A percentile compares a stretch with the other conserved stretches of the same genome.
Conservation (phyloP, 2,888 invertebrate species). For the Salpingus planirostris region DNA sequence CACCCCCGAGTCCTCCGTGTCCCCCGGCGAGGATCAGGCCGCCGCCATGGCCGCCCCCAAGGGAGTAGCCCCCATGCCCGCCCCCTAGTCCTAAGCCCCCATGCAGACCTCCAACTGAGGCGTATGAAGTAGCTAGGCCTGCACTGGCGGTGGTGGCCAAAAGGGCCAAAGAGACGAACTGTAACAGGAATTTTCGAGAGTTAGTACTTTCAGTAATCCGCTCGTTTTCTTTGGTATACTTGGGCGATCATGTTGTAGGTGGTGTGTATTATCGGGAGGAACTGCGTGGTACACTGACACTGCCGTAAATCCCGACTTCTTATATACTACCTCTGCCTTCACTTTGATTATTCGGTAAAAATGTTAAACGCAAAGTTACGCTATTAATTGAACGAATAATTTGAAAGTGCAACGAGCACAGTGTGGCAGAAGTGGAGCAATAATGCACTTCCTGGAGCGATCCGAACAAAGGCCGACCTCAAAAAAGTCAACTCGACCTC, state of each 20-base stretch:
- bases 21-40: background rate
- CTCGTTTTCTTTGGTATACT: too few species aligned
- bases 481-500: too few species aligned
- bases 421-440: slow-evolving; percentile 3
- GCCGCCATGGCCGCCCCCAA: slow-evolving; percentile 6
- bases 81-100: slow-evolving; percentile 11
- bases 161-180: slow-evolving; percentile 7
- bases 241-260: slow-evolving; percentile 11
- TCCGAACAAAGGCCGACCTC: too few species aligned
- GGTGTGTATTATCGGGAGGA: slow-evolving; percentile 11
- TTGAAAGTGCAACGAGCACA: slow-evolving; percentile 5
- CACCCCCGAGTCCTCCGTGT: slow-evolving; percentile 10
- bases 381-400: slow-evolving; percentile 18
- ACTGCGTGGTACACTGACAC: slow-evolving; percentile 15
- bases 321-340: slow-evolving; percentile 19
- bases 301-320: slow-evolving; percentile 8
- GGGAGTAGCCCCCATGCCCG: slow-evolving; percentile 1
- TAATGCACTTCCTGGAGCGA: slow-evolving; percentile 1
- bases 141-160: slow-evolving; percentile 4
- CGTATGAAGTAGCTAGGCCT: too few species aligned
- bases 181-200: slow-evolving; percentile 3
- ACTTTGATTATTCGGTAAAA: slow-evolving; percentile 15
- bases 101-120: slow-evolving; percentile 11
- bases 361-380: slow-evolving; percentile 13
- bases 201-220: too few species aligned